A percentile compares a stretch with the other conserved stretches of the same genome.
Conservation (phyloP, 2,888 invertebrate species). For the Steromphala cineraria region DNA sequence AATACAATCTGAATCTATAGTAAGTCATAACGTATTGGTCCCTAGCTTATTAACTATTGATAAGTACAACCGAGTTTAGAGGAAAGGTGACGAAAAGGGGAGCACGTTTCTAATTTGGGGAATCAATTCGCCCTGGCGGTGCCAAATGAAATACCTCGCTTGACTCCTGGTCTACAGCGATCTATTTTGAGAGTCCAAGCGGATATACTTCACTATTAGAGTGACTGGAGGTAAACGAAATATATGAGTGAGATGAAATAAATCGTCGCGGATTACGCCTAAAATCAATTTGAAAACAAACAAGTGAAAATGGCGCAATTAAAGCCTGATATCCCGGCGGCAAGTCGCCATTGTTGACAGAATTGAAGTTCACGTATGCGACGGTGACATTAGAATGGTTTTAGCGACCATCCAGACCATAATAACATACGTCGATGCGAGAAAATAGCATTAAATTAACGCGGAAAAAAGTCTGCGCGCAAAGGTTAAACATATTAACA, state of each 20-base stretch:
- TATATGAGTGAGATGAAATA: not conserved
- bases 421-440: not conserved
- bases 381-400: not conserved
- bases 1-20: too few species aligned
- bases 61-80: too few species aligned
- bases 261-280: conserved; percentile 10
- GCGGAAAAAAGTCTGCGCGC: not conserved
- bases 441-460: not conserved
- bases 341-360: conserved; percentile 24
- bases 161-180: too few species aligned
- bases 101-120: too few species aligned
- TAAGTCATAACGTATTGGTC: too few species aligned
- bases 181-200: not conserved
- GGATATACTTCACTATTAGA: not conserved
- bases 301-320: conserved; percentile 14
- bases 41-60: too few species aligned
- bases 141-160: too few species aligned
- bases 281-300: conserved; percentile 26
- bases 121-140: too few species aligned
- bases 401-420: not conserved
- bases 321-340: conserved; percentile 2
- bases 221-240: not conserved
- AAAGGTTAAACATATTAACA: conserved; percentile 4
- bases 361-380: not conserved
- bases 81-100: too few species aligned